These are phyloP conservation scores for Platysternon megacephalum DNA, from an alignment of 2,113 vertebrate species.

Conservation along the genomic window DNA sequence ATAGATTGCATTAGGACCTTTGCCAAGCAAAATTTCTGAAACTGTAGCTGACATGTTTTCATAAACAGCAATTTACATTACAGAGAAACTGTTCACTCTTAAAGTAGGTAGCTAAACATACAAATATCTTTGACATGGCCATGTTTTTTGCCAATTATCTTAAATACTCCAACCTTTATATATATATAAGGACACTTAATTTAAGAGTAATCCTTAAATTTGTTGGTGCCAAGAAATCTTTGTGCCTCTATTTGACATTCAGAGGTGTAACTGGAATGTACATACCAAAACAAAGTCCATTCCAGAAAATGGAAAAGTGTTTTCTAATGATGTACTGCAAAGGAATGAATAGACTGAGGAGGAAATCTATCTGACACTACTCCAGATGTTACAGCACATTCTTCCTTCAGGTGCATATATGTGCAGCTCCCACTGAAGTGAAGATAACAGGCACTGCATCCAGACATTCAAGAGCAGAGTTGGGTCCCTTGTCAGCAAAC, in stretches of 20 bases:
- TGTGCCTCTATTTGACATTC: neutral
- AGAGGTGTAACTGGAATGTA: conserved; percentile 11
- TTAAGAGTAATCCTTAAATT: conserved; percentile 2
- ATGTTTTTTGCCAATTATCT: neutral
- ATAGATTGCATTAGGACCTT: neutral
- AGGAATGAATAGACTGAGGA: conserved; percentile 8
- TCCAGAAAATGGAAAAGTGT: neutral
- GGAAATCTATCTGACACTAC: conserved; percentile 10
- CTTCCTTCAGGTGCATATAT: neutral
- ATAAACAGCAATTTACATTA: neutral
- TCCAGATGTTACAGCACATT: neutral
- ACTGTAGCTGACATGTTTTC: neutral
- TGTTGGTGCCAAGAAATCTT: neutral
- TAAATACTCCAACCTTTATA: neutral
- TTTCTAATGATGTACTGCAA: conserved; percentile 36
- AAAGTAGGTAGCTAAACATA: neutral
- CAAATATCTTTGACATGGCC: neutral
- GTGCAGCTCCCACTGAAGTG: neutral
- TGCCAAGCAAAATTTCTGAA: neutral
- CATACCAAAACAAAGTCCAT: neutral
- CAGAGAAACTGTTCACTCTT: neutral
- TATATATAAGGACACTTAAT: neutral
- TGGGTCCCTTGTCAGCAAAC: neutral
- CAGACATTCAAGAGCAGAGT: neutral
- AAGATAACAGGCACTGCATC: neutral